Percentiles rank a stretch among this genome's conserved stretches.
These are phyloP conservation scores for Cirrhinus mrigala DNA, from an alignment of 2,797 vertebrate species.

Conservation along the genomic window DNA sequence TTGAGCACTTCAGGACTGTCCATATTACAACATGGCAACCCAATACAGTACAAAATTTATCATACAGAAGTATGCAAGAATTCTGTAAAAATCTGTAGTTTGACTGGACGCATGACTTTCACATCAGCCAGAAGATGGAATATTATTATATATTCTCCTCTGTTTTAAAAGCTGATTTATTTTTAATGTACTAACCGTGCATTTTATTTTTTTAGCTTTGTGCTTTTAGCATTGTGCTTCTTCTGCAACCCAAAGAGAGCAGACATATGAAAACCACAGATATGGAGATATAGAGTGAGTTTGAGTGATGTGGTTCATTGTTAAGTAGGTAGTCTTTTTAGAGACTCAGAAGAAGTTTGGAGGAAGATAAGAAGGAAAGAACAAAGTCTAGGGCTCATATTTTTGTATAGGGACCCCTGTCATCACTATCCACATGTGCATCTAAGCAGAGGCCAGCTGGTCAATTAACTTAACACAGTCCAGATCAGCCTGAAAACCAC, in stretches of 20 bases:
- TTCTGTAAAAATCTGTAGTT: too few species aligned
- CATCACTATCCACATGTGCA: not conserved
- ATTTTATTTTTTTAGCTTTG: not conserved
- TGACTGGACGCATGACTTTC: not conserved
- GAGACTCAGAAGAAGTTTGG: not conserved
- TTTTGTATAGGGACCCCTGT: not conserved
- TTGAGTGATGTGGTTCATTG: constrained; percentile 11
- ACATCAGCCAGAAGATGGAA: not conserved
- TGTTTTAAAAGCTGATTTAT: not conserved
- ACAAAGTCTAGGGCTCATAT: constrained; percentile 9
- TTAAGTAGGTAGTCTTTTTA: not conserved
- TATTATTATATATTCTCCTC: not conserved
- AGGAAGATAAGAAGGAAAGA: constrained; percentile 11
- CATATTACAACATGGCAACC: not conserved
- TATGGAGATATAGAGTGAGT: not conserved
- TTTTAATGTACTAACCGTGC: too few species aligned
- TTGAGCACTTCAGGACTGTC: not conserved
- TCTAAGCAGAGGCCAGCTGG: not conserved
- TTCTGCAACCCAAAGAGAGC: not conserved
- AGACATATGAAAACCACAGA: not conserved
- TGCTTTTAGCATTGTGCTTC: too few species aligned
- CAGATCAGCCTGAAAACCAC: constrained; percentile 12
- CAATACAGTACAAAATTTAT: not conserved
- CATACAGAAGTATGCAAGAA: too few species aligned
- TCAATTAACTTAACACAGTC: constrained; percentile 31